Evolutionary conservation across 2,113 vertebrate genomes (phyloP), one percentile per base, ranked within the genome.

Genomic region (Orthonyx spaldingii): DNA sequence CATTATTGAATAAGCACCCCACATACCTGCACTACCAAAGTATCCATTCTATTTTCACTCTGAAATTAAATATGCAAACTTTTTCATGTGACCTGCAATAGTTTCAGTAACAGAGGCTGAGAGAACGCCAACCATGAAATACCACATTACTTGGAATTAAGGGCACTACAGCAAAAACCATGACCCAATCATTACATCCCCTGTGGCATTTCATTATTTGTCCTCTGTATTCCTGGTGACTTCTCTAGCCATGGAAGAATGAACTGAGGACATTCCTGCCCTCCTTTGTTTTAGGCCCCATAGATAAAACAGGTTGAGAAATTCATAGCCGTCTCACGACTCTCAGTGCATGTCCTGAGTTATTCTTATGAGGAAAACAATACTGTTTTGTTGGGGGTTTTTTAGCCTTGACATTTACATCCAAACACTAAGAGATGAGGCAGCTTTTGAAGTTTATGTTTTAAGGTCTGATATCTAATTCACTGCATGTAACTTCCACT

Each of bases 321-420:
- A 92, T 37, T 44, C 28, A 88, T 5, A 81, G 26, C 32, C 52
- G 16, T 14, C 23, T 68, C 41, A 76, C 0, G 0, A 56, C 8
- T 72, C 19, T 56, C 11, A 26, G 7, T 49, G 15, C 42, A 87
- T 89, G 15, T 46, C 13, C n/a, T 13, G 15, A 65, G 32, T 72
- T 46, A 80, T 55, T 88, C 44, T 52, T 39, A n/a, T 30, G 30
- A 66, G 10, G 39, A 19, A 70, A 21, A 56, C 9, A 66, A 50
- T 21, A n/a, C 1, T 35, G 12, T 27, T 70, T 69, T 37, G 5
- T n/a, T n/a, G 9, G 3, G 0, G 3, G 0, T 2, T 13, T 71
- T 81, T 69, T 42, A 57, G 4, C 26, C 10, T 47, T 47, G 28
- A 72, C 13, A n/a, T 82, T 88, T 76, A 49, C 14, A 53, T 61